Evolutionary conservation across 2,797 vertebrate species (phyloP).

Genomic region (Margarornis squamiger): DNA sequence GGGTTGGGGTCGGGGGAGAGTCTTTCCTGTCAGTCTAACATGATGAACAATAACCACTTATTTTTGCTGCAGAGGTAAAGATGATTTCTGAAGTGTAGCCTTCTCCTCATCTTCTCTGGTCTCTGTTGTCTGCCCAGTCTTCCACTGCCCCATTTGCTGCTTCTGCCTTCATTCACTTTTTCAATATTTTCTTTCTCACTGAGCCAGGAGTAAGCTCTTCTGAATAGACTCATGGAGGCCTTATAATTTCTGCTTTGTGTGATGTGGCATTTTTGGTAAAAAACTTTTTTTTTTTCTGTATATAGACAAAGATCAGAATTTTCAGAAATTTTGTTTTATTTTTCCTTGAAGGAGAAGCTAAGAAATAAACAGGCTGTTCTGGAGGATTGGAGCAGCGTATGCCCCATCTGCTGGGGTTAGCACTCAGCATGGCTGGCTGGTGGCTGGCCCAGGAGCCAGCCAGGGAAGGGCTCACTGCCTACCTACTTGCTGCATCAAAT

Average conservation of each 20-base stretch:
- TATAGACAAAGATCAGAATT: not conserved
- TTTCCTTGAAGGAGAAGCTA: not conserved
- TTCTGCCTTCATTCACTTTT: not conserved
- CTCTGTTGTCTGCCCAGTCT: not conserved
- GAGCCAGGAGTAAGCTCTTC: not conserved
- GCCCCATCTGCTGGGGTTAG: not conserved
- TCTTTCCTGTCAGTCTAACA: not conserved
- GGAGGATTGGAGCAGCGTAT: not conserved
- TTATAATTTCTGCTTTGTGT: not conserved
- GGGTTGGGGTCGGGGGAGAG: not conserved
- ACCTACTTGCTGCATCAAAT: not conserved
- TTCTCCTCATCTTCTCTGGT: not conserved
- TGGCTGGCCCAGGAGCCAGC: not conserved
- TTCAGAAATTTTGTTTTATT: not conserved
- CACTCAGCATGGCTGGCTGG: not conserved
- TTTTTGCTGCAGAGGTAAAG: not conserved
- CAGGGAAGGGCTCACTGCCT: not conserved
- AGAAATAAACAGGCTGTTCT: not conserved
- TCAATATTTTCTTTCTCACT: not conserved
- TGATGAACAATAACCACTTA: not conserved
- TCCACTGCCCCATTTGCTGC: not conserved
- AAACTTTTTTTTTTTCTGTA: not conserved
- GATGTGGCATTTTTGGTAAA: not conserved
- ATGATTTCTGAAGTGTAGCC: not conserved
- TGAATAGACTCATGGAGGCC: not conserved